Evolutionary conservation across 2,797 vertebrate species (phyloP).

Genomic region (Silurus aristotelis): DNA sequence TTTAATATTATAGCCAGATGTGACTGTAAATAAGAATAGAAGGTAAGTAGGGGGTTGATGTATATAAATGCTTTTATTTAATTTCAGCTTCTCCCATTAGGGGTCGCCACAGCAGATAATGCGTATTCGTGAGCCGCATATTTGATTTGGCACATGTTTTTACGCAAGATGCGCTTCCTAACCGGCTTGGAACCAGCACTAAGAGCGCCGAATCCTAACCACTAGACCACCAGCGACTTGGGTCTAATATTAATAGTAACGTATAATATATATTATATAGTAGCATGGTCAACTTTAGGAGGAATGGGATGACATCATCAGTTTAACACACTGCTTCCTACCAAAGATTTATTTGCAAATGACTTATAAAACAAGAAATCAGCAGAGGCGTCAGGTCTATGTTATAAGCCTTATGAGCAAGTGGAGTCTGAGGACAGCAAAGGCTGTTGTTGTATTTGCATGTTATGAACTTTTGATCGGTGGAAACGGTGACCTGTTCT

Average conservation of each 20-base stretch:
- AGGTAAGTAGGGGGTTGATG: neutral
- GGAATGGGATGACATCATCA: neutral
- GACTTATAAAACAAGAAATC: neutral
- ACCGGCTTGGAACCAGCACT: too few relatives aligned
- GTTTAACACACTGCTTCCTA: neutral
- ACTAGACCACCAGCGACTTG: too few relatives aligned
- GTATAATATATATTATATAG: neutral
- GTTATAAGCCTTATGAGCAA: constrained; percentile 2
- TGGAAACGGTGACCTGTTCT: constrained; percentile 22
- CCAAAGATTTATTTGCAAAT: constrained; percentile 4
- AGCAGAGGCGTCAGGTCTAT: neutral
- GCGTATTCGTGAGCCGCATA: too few relatives aligned
- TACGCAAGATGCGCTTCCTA: too few relatives aligned
- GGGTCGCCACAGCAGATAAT: too few relatives aligned
- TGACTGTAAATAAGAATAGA: neutral
- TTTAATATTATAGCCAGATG: neutral
- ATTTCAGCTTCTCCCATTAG: too few relatives aligned
- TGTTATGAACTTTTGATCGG: constrained; percentile 10
- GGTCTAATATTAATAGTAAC: neutral
- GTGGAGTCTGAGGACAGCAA: neutral
- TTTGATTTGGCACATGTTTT: too few relatives aligned
- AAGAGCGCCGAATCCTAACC: too few relatives aligned
- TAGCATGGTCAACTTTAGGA: neutral
- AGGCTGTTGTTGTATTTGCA: neutral
- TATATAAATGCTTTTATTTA: neutral